Evolutionary conservation across 1,140 invertebrate species (phyloP).

Genomic region (Prorops nasuta): DNA sequence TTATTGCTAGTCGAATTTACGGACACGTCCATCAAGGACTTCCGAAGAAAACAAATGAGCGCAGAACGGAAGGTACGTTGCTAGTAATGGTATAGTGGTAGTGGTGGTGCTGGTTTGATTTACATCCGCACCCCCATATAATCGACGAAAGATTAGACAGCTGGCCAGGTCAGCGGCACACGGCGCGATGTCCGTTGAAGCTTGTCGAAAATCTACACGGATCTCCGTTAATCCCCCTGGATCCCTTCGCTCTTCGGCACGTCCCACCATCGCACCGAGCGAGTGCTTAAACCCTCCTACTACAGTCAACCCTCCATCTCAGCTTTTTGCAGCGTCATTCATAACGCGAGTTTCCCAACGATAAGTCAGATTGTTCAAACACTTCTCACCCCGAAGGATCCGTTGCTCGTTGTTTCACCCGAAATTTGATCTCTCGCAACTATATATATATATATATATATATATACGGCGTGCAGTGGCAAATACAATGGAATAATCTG

Average conservation of each 20-base stretch:
- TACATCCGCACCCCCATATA: slow-evolving; percentile 32
- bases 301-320: too few relatives aligned
- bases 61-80: too few relatives aligned
- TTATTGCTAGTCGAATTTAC: too few relatives aligned
- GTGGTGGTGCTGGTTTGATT: slow-evolving; percentile 24
- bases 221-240: slow-evolving; percentile 33
- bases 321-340: slow-evolving; percentile 46
- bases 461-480: too few relatives aligned
- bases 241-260: slow-evolving; percentile 13
- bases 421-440: too few relatives aligned
- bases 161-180: slow-evolving; percentile 29
- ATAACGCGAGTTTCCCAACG: slow-evolving; percentile 34
- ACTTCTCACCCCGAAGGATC: too few relatives aligned
- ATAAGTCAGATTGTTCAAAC: slow-evolving; percentile 18
- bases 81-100: too few relatives aligned
- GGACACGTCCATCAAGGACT: too few relatives aligned
- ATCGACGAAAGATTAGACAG: slow-evolving; percentile 47
- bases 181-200: slow-evolving; percentile 18
- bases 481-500: neutral
- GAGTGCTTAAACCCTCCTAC: too few relatives aligned
- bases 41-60: too few relatives aligned
- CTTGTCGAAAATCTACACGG: slow-evolving; percentile 31
- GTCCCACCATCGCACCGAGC: neutral
- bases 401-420: too few relatives aligned
- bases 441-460: too few relatives aligned